Evolutionary conservation across 1,140 invertebrate species (phyloP).

Genomic region (Philopotamus ludificatus): DNA sequence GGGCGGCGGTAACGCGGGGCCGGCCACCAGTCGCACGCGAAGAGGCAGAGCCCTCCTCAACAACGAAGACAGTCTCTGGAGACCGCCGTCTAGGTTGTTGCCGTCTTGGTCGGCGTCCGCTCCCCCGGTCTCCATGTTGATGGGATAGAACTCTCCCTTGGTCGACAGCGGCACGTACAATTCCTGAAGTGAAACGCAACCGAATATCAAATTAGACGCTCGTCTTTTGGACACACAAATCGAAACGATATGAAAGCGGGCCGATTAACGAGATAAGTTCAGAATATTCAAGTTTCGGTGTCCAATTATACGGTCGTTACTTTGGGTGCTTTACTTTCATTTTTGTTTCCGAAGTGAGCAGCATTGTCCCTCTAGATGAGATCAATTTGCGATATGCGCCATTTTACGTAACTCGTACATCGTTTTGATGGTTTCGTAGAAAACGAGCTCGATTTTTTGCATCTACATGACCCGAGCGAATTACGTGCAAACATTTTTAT

Average conservation of each 20-base stretch:
- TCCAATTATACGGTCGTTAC: background rate
- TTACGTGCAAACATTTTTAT: background rate
- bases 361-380: background rate
- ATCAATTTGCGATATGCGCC: background rate
- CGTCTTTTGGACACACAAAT: background rate
- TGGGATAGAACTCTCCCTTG: conserved; percentile 59
- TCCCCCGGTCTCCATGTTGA: conserved; percentile 51
- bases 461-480: background rate
- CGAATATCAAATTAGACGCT: background rate
- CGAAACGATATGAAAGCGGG: background rate
- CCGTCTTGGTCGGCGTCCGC: conserved; percentile 11
- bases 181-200: conserved; percentile 53
- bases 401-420: conserved; percentile 1
- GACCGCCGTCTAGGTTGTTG: conserved; percentile 41
- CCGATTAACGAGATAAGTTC: background rate
- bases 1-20: conserved; percentile 53
- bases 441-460: background rate
- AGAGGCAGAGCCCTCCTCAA: conserved; percentile 50
- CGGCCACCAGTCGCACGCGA: conserved; percentile 55
- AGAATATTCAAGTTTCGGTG: background rate
- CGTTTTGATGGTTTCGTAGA: conserved; percentile 7
- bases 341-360: background rate
- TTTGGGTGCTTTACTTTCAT: background rate
- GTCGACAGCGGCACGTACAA: conserved; percentile 61
- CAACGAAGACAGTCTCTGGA: conserved; percentile 46